Evolutionary conservation across 2,113 vertebrate genomes (phyloP).

Genomic region (Mus spicilegus): DNA sequence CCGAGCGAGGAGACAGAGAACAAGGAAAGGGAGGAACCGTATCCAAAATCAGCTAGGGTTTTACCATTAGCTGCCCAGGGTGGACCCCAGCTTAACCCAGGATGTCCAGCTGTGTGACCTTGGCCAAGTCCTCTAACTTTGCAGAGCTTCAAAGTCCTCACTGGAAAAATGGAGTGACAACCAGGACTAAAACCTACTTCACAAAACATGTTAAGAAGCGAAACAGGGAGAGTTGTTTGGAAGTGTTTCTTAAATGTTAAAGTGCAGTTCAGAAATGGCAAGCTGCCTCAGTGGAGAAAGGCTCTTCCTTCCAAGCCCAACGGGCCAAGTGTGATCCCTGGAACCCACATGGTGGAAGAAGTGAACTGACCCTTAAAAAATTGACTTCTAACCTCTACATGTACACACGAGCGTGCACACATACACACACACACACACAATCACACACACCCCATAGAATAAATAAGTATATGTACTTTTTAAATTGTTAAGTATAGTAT

Average conservation of each 20-base stretch:
- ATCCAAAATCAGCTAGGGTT: neutral
- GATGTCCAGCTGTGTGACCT: neutral
- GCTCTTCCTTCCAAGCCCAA: neutral
- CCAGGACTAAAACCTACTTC: neutral
- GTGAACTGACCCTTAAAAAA: neutral
- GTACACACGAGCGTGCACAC: neutral
- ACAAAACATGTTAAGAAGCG: slow-evolving; percentile 40
- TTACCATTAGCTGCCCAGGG: neutral
- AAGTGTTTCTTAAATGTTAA: slow-evolving; percentile 45
- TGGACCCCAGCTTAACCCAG: neutral
- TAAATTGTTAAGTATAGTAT: neutral
- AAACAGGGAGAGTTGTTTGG: slow-evolving; percentile 11
- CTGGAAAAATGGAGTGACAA: neutral
- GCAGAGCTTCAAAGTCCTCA: neutral
- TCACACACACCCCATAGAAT: neutral
- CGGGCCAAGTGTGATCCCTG: neutral
- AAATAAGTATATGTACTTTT: neutral
- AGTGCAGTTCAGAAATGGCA: neutral
- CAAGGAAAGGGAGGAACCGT: neutral
- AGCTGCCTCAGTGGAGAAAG: neutral
- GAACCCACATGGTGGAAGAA: too few relatives aligned
- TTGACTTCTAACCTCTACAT: neutral
- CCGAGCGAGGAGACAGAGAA: neutral
- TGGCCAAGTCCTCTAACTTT: neutral
- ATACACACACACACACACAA: neutral